Percentiles rank a stretch among this genome's conserved stretches.
phyloP scores from a whole-genome alignment of 2,113 vertebrate species.

The Astatotilapia flaviijosephi region DNA sequence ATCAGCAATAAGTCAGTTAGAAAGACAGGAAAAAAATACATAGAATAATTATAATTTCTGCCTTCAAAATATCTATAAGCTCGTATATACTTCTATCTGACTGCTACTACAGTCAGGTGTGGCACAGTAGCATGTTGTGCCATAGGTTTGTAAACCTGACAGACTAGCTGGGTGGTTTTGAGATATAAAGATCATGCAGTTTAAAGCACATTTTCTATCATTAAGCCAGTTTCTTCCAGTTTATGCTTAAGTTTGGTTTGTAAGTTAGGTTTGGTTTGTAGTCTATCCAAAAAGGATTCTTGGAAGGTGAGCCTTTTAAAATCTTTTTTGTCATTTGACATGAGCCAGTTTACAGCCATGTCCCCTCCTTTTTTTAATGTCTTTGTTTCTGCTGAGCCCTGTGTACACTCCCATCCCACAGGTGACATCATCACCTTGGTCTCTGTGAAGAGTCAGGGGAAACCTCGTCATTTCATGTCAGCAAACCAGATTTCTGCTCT shows the following conservation, averaged over 20 bases:
- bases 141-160: constrained; percentile 20
- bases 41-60: background rate
- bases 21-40: background rate
- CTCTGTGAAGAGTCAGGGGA: background rate
- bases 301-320: background rate
- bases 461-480: background rate
- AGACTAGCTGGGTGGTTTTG: constrained; percentile 13
- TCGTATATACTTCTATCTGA: background rate
- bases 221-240: background rate
- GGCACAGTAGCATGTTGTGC: background rate
- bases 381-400: background rate
- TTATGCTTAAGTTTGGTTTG: background rate
- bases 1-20: background rate
- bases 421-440: constrained; percentile 27
- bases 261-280: background rate
- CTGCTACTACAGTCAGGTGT: background rate
- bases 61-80: background rate
- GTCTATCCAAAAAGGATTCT: background rate
- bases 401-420: background rate
- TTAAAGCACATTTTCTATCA: background rate
- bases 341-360: background rate
- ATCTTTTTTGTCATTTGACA: background rate
- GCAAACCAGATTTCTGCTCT: background rate
- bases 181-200: background rate
- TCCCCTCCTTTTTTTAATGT: background rate